These are phyloP conservation scores for Phragmatobia fuliginosa DNA, from an alignment of 2,888 invertebrate species.

Conservation along the genomic window DNA sequence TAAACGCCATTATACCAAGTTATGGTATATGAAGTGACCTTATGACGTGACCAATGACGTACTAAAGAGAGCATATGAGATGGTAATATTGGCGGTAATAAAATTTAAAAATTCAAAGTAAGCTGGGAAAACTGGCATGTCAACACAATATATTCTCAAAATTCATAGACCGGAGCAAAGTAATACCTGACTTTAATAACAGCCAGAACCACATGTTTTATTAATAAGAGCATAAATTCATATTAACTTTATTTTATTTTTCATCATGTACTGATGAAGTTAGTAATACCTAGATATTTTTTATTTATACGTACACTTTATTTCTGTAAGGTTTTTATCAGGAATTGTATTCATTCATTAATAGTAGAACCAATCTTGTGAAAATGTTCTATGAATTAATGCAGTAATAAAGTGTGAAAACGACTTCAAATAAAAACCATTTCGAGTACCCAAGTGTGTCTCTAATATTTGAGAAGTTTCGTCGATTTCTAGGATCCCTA, in stretches of 20 bases:
- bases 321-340: not conserved
- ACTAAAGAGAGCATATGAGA: not conserved
- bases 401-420: too few species aligned
- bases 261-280: not conserved
- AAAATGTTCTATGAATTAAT: too few species aligned
- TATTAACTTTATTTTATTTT: not conserved
- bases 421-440: too few species aligned
- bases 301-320: not conserved
- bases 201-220: not conserved
- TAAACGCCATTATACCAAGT: not conserved
- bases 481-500: too few species aligned
- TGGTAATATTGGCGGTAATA: not conserved
- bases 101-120: not conserved
- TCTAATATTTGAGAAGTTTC: too few species aligned
- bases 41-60: too few species aligned
- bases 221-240: not conserved
- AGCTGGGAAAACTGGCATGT: not conserved
- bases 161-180: not conserved
- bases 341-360: not conserved
- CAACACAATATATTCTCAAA: not conserved
- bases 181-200: not conserved
- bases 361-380: too few species aligned
- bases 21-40: not conserved
- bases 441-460: too few species aligned
- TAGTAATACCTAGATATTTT: not conserved